Base-by-base conservation (phyloP, 53 echinoderm and acorn worm species). In the Temnopleurus reevesii region DNA sequence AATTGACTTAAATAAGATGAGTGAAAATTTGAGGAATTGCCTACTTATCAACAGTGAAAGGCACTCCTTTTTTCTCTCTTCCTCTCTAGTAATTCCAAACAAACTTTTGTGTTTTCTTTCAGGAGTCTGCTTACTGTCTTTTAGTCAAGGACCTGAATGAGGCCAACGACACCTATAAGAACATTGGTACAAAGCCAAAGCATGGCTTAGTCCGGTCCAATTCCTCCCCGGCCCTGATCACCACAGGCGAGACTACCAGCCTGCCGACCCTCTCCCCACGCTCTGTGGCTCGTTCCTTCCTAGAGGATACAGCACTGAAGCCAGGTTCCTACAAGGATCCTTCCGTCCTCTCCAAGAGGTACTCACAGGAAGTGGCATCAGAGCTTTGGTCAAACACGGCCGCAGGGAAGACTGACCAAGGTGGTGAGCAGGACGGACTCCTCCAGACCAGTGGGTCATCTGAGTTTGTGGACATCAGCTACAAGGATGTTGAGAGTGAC, bases 261-360 rank as follows among this genome's bases (percentile, higher is more conserved):
- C 38, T 89, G 21, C 53, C 76, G 0, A 63, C 91, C n/a, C 92
- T 94, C 21, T 96, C 96, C 4, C 96, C 96, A 2, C 89, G 94
- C 64, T 77, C 93, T 17, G 86, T 94, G 46, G 94, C 92, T 21
- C 60, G 91, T 17, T 81, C 92, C 59, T 89, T 91, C 63, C 90
- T 93, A 59, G 82, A 90, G 51, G 93, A 92, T 46, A 59, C 89
- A 5, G 81, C 93, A 1, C 95, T 93, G 57, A 88, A 91, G 5
- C 95, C 97, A 18, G 94, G 95, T 38, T 97, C 97, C 41, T 97
- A 95, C 92, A 97, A 93, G 36, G 94, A 97, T 43, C 86, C 91
- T 17, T 94, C 94, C 2, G 45, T 90, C 35, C 89, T 97, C 64
- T 92, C 93, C 71, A 92, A 94, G 89, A 63, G 81, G n/a, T 92